A percentile compares a stretch with the other conserved stretches of the same genome.
Conservation (phyloP, 64 coral and sea anemone genomes). For the Montipora capricornis region DNA sequence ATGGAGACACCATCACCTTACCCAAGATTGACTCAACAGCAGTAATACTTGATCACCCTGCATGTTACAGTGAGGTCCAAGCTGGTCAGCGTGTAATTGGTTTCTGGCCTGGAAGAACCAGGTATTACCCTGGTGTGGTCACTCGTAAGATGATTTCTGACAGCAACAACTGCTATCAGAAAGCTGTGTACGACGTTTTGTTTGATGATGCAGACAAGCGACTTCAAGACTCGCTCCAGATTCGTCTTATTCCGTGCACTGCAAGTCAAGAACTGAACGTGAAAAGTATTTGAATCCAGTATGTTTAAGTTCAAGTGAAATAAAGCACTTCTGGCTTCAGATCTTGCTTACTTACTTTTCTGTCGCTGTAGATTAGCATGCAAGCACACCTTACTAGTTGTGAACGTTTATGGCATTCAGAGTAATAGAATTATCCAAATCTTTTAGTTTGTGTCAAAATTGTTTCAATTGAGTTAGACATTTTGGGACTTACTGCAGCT, state of each 20-base stretch:
- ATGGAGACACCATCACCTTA: constrained; percentile 77
- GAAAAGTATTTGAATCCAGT: too few species aligned
- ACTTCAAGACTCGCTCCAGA: background rate
- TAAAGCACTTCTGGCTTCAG: too few species aligned
- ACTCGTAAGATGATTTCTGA: background rate
- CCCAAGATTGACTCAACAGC: constrained; percentile 27
- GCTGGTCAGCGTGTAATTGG: constrained; percentile 79
- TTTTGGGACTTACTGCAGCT: too few species aligned
- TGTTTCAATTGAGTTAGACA: too few species aligned
- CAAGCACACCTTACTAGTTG: too few species aligned
- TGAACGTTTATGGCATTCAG: too few species aligned
- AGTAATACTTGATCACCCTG: constrained; percentile 65
- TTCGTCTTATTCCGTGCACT: constrained; percentile 5
- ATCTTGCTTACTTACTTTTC: too few species aligned
- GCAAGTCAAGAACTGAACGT: too few species aligned
- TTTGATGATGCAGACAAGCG: constrained; percentile 55
- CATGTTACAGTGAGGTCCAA: constrained; percentile 42
- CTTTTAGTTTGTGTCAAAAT: too few species aligned
- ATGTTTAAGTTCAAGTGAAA: too few species aligned
- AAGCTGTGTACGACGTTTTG: background rate
- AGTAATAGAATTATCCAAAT: too few species aligned
- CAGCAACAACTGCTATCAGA: background rate
- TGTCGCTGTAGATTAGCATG: too few species aligned
- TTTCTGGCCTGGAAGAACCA: constrained; percentile 49
- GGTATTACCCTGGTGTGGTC: constrained; percentile 17